These are phyloP conservation scores for Acrobasis consociella DNA, from an alignment of 2,888 invertebrate genomes.

Conservation along the genomic window DNA sequence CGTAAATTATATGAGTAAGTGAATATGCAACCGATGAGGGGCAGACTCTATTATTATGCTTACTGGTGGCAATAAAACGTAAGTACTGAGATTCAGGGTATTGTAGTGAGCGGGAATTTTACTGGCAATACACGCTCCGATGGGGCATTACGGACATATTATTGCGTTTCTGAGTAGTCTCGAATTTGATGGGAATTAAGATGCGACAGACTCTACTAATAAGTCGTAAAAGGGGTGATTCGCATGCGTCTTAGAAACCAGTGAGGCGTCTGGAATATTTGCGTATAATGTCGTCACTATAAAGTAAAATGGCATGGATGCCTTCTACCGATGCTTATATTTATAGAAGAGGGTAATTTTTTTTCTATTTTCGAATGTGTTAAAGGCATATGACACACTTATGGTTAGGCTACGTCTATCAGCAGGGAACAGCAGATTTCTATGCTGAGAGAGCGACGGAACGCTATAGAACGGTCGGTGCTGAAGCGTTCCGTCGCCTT, in stretches of 20 bases:
- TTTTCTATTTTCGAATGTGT: no score
- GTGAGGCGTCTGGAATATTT: background rate
- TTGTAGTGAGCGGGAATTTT: slow-evolving; percentile 34
- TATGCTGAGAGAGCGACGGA: no score
- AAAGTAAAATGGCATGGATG: no score
- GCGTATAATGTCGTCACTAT: background rate
- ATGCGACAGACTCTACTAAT: slow-evolving; percentile 10
- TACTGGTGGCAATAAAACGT: slow-evolving; percentile 47
- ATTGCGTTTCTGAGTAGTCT: slow-evolving; percentile 9
- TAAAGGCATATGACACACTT: no score
- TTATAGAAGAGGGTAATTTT: no score
- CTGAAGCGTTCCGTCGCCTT: no score
- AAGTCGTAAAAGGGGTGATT: background rate
- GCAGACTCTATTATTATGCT: slow-evolving; percentile 51
- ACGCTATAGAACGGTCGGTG: no score
- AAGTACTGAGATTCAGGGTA: slow-evolving; percentile 40
- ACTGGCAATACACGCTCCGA: slow-evolving; percentile 28
- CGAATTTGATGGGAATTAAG: slow-evolving; percentile 16
- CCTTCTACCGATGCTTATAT: no score
- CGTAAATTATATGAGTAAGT: slow-evolving; percentile 64
- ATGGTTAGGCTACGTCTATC: no score
- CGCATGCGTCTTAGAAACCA: background rate
- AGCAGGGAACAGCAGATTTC: no score
- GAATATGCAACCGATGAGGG: slow-evolving; percentile 50
- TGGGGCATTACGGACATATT: slow-evolving; percentile 18